These are phyloP conservation scores for Mamestra brassicae DNA, from an alignment of 2,888 invertebrate species.

Conservation along the genomic window DNA sequence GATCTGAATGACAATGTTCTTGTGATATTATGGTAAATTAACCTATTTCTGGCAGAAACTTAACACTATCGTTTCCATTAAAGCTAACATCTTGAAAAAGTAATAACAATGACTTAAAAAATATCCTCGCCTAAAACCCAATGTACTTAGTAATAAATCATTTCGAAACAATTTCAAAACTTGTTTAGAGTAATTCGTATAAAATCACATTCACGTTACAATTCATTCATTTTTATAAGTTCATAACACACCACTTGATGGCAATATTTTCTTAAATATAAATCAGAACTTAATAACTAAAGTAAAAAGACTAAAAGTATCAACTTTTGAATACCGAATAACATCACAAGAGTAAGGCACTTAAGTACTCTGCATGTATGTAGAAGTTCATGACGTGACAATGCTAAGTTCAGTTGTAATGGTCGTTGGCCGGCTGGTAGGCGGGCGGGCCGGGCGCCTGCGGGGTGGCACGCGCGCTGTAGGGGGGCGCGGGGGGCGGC, in stretches of 20 bases:
- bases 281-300: constrained; percentile 41
- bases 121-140: constrained; percentile 52
- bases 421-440: constrained; percentile 81
- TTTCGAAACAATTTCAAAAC: constrained; percentile 49
- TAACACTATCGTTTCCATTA: constrained; percentile 59
- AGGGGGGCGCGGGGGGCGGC: constrained; percentile 85
- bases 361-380: constrained; percentile 37
- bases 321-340: constrained; percentile 45
- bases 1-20: constrained; percentile 14
- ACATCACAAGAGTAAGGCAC: constrained; percentile 76
- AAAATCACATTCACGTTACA: constrained; percentile 63
- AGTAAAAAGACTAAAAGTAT: constrained; percentile 20
- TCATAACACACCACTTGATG: constrained; percentile 57
- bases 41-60: constrained; percentile 57
- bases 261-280: constrained; percentile 43
- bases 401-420: constrained; percentile 72
- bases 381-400: constrained; percentile 14
- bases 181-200: constrained; percentile 63
- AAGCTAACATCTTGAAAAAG: constrained; percentile 63
- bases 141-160: constrained; percentile 41
- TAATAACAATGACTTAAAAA: constrained; percentile 66
- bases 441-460: constrained; percentile 88
- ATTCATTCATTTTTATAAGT: constrained; percentile 43
- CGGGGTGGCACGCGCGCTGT: constrained; percentile 83
- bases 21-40: constrained; percentile 40